phyloP scores from a whole-genome alignment of 2,888 invertebrate genomes.

The Oscheius myriophilus region DNA sequence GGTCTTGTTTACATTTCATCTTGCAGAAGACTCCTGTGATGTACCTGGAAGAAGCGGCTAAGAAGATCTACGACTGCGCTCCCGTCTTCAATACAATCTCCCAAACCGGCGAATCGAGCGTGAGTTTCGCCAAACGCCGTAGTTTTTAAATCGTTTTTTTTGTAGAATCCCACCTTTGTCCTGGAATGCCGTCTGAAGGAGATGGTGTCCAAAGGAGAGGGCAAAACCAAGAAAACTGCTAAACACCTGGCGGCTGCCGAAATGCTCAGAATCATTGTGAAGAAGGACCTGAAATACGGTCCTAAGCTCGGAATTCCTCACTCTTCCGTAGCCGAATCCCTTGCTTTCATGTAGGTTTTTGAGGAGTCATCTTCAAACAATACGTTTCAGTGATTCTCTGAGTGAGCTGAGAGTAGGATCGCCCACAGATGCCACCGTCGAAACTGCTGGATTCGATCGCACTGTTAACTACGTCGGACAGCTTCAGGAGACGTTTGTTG shows the following conservation, averaged over 20 bases:
- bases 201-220: conserved; percentile 22
- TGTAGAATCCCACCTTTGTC: conserved; percentile 28
- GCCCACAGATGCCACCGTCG: neutral
- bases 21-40: conserved; percentile 42
- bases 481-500: conserved; percentile 19
- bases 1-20: neutral
- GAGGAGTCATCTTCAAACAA: neutral
- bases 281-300: neutral
- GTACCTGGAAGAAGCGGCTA: conserved; percentile 43
- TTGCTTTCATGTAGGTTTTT: conserved; percentile 36
- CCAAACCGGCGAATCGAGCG: neutral
- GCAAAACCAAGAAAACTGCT: conserved; percentile 39
- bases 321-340: conserved; percentile 39
- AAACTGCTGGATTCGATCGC: conserved; percentile 1
- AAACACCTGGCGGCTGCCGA: conserved; percentile 45
- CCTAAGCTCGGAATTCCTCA: conserved; percentile 47
- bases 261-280: conserved; percentile 7
- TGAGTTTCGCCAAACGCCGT: neutral
- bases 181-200: conserved; percentile 29
- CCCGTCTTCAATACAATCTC: neutral
- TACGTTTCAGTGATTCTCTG: neutral
- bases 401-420: no score
- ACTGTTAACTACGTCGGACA: conserved; percentile 10
- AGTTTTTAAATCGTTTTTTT: neutral
- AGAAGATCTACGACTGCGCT: conserved; percentile 17